phyloP scores from a whole-genome alignment of 2,113 vertebrate genomes.

The Indri indri region DNA sequence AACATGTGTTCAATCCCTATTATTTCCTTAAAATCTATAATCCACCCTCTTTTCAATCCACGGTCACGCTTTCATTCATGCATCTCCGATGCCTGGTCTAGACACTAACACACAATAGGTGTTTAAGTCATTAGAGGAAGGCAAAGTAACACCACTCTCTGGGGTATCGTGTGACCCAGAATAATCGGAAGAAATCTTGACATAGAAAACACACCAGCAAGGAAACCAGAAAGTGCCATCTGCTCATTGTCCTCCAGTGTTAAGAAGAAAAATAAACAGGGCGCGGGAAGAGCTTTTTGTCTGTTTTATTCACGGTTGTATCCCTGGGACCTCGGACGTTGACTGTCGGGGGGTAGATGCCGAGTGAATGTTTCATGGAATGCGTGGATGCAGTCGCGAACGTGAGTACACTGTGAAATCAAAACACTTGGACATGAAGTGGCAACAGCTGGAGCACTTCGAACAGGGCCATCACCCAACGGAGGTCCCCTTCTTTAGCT shows the following conservation, averaged over 20 bases:
- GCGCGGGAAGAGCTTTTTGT: background rate
- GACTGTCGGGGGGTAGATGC: background rate
- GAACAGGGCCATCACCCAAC: background rate
- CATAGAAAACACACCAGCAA: background rate
- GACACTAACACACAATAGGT: background rate
- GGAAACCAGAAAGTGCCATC: background rate
- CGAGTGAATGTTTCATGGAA: background rate
- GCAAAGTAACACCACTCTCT: background rate
- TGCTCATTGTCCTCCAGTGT: background rate
- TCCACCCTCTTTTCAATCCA: background rate
- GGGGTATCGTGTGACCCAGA: background rate
- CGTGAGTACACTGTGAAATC: background rate
- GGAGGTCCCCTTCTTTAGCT: background rate
- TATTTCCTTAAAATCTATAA: background rate
- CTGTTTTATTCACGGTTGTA: background rate
- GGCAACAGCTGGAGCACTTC: background rate
- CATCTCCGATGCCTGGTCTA: background rate
- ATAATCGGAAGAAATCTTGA: background rate
- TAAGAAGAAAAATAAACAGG: background rate
- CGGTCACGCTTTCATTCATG: background rate
- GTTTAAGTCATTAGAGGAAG: background rate
- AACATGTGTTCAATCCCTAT: background rate
- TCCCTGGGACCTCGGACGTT: background rate
- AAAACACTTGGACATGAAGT: background rate
- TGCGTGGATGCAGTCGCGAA: background rate